Evolutionary conservation across 2,797 vertebrate species (phyloP).

Genomic region (Bucorvus abyssinicus): DNA sequence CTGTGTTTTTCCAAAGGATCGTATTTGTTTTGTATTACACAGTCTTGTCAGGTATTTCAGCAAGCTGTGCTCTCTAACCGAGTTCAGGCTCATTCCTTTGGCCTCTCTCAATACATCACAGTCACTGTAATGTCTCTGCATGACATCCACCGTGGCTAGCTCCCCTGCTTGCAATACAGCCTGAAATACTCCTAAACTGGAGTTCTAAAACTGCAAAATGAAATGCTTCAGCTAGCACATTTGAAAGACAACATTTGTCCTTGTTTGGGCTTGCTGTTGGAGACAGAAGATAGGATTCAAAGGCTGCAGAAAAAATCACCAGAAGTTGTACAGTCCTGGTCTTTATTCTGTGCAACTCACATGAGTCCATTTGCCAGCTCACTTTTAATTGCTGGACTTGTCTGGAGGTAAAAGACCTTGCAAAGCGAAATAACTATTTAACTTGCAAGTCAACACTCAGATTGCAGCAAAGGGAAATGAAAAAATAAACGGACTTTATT

Average conservation of each 20-base stretch:
- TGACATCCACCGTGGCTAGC: constrained; percentile 31
- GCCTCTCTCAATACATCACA: constrained; percentile 37
- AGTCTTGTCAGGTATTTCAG: constrained; percentile 28
- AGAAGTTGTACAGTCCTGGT: not conserved
- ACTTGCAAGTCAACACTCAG: constrained; percentile 56
- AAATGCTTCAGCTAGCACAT: constrained; percentile 29
- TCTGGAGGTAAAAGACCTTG: constrained; percentile 23
- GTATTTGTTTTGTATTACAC: not conserved
- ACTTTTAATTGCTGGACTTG: constrained; percentile 48
- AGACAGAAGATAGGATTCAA: constrained; percentile 18
- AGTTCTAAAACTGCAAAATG: constrained; percentile 36
- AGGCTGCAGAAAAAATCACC: constrained; percentile 18
- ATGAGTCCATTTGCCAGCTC: constrained; percentile 29
- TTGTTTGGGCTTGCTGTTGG: constrained; percentile 9
- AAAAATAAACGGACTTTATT: constrained; percentile 45
- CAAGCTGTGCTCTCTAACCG: constrained; percentile 42
- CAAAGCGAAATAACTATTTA: constrained; percentile 61
- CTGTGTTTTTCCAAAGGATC: not conserved
- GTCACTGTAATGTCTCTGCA: constrained; percentile 19
- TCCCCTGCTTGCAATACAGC: constrained; percentile 25
- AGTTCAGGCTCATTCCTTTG: constrained; percentile 38
- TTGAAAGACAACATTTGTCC: constrained; percentile 38
- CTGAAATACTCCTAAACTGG: not conserved
- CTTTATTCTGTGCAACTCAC: not conserved
- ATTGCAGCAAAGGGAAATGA: constrained; percentile 35